These are phyloP conservation scores for Tenrec ecaudatus DNA, from an alignment of 2,113 vertebrate species.

Conservation along the genomic window DNA sequence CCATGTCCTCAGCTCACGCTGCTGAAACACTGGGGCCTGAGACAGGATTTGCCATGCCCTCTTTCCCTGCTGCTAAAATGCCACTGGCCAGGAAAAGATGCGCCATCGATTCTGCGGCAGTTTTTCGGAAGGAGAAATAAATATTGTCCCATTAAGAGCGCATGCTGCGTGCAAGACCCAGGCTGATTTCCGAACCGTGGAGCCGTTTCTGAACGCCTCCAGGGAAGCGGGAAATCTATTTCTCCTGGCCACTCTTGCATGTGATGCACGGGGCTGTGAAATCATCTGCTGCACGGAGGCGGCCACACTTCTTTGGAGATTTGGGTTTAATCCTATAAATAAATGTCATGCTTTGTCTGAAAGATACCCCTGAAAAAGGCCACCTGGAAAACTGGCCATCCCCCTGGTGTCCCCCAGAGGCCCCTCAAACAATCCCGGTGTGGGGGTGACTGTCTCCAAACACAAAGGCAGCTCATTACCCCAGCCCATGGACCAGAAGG, in stretches of 20 bases:
- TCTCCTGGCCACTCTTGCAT: not conserved
- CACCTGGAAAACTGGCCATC: not conserved
- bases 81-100: not conserved
- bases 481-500: slow-evolving; percentile 28
- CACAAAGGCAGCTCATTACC: slow-evolving; percentile 22
- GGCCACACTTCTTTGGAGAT: slow-evolving; percentile 23
- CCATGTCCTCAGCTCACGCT: not conserved
- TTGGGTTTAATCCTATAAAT: not conserved
- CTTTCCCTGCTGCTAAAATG: not conserved
- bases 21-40: not conserved
- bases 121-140: not conserved
- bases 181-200: not conserved
- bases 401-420: not conserved
- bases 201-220: not conserved
- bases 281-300: not conserved
- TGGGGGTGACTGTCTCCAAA: not conserved
- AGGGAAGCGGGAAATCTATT: not conserved
- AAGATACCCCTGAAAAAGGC: slow-evolving; percentile 19
- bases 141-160: not conserved
- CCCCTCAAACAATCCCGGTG: not conserved
- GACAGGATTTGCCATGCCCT: not conserved
- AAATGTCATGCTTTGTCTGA: not conserved
- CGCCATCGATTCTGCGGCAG: fast-evolving
- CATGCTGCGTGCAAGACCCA: not conserved
- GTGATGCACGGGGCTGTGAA: not conserved